These are phyloP conservation scores for Limanda limanda DNA, from an alignment of 2,113 vertebrate genomes.

Conservation along the genomic window DNA sequence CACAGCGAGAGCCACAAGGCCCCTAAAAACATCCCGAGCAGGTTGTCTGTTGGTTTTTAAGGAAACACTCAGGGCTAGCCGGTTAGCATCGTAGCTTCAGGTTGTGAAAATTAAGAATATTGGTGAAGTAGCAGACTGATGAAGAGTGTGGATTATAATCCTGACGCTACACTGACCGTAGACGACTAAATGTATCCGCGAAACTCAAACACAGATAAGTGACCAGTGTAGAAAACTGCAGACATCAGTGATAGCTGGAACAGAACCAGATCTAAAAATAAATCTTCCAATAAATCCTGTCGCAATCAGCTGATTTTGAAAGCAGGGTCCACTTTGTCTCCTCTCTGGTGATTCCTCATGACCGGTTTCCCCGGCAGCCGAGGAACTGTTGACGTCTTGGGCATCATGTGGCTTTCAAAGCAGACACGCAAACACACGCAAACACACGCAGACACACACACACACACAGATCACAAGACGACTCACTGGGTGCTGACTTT, in stretches of 20 bases:
- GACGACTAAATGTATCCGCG: too few relatives aligned
- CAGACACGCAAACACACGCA: background rate
- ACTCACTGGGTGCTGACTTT: slow-evolving; percentile 28
- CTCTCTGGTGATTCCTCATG: slow-evolving; percentile 53
- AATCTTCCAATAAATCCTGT: background rate
- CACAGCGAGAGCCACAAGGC: background rate
- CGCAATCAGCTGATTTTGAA: slow-evolving; percentile 54
- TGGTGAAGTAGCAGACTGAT: too few relatives aligned
- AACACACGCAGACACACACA: slow-evolving; percentile 15
- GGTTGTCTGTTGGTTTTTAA: too few relatives aligned
- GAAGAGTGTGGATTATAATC: too few relatives aligned
- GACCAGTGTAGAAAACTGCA: background rate
- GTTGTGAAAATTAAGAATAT: too few relatives aligned
- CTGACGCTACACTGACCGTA: too few relatives aligned
- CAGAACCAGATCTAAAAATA: background rate
- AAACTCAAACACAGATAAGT: too few relatives aligned
- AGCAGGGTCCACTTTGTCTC: slow-evolving; percentile 14
- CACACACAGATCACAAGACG: slow-evolving; percentile 60
- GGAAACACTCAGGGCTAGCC: too few relatives aligned
- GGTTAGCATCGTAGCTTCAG: background rate
- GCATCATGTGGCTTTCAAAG: slow-evolving; percentile 60
- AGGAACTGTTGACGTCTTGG: slow-evolving; percentile 56
- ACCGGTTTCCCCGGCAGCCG: slow-evolving; percentile 52
- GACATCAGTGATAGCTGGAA: background rate
- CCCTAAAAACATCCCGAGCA: too few relatives aligned